Base-by-base conservation (phyloP, 2,888 invertebrate species). In the Blomia tropicalis region DNA sequence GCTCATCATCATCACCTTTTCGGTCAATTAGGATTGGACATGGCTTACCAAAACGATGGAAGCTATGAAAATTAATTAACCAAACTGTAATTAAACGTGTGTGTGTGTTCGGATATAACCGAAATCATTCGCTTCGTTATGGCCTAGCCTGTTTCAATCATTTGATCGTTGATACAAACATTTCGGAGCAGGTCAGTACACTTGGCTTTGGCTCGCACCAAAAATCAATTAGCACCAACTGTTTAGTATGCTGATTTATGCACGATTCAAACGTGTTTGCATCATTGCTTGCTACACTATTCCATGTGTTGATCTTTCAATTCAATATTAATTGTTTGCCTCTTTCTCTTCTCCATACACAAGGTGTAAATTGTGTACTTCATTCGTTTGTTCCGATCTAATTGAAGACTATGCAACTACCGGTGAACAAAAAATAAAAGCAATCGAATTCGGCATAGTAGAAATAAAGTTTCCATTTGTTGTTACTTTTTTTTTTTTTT, bases 161-260 rank as follows among this genome's bases (percentile, higher is more conserved):
- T 11, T 7, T 47, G 51, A 11, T 47, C n/a, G 51, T 27, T 47
- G 51, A 14, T 25, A n/a, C 41, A 41, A 41, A 41, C 14, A 17
- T 41, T n/a, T 36, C 7, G 36, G 7, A 11, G 36, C 36, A 36
- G 17, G 36, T 36, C 7, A 36, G 7, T 36, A 17, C 36, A 36
- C 36, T 36, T 7, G 36, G 7, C 7, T n/a, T 17, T 7, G 36
- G 36, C 36, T 36, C 36, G 36, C 17, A 11, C 7, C 27, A 7
- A n/a, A 47, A 47, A 47, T 47, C 51, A 47, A 47, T 47, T 47
- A 47, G 51, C 51, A n/a, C n/a, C 22, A 27, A 22, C 51, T 27
- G 51, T 27, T 47, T 47, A 47, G 51, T 47, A 47, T 47, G 51
- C 51, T 47, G 51, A 47, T 47, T 47, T 47, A 47, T 47, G 51